phyloP scores from a whole-genome alignment of 1,140 invertebrate genomes.

The Neodiprion virginianus region DNA sequence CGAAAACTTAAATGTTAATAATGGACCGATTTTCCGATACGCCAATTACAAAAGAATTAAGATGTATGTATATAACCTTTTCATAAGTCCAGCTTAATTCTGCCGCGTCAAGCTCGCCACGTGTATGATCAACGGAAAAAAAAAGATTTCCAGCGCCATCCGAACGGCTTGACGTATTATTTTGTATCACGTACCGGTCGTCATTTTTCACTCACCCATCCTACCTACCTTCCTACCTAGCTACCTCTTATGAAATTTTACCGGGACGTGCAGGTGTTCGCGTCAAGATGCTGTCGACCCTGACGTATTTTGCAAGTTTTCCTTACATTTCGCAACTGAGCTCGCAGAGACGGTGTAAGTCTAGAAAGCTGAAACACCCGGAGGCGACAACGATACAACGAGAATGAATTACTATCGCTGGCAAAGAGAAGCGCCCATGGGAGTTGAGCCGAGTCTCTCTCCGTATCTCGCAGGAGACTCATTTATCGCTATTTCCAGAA shows the following conservation, averaged over 20 bases:
- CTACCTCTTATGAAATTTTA: not conserved
- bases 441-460: too few species aligned
- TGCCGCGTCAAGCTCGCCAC: not conserved
- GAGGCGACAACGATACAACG: not conserved
- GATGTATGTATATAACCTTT: not conserved
- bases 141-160: not conserved
- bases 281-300: not conserved
- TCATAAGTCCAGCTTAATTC: not conserved
- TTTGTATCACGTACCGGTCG: not conserved
- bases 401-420: not conserved
- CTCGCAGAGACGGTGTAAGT: too few species aligned
- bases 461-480: not conserved
- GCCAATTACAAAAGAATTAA: not conserved
- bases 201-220: not conserved
- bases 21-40: not conserved
- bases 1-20: not conserved
- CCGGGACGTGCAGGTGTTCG: not conserved
- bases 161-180: not conserved
- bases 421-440: not conserved
- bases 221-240: too few species aligned
- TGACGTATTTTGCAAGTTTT: not conserved
- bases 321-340: not conserved
- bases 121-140: not conserved
- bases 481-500: not conserved
- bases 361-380: not conserved